These are phyloP conservation scores for Neuroscelio doddi DNA, from an alignment of 2,888 invertebrate species.

Conservation along the genomic window DNA sequence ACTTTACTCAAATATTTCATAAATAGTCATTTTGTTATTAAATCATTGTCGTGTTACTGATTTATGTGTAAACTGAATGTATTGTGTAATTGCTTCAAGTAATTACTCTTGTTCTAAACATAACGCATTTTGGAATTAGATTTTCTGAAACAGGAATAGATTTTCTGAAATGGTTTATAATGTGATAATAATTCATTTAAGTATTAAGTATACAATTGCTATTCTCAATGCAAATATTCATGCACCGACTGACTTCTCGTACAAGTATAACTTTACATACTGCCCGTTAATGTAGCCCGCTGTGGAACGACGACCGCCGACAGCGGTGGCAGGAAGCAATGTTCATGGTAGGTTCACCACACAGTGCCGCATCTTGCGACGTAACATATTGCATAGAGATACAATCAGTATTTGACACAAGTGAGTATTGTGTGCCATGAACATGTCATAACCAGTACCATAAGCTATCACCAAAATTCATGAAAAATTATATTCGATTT, in stretches of 20 bases:
- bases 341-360: constrained; percentile 47
- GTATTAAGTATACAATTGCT: constrained; percentile 1
- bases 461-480: too few relatives aligned
- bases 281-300: constrained; percentile 37
- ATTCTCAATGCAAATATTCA: constrained; percentile 15
- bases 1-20: too few relatives aligned
- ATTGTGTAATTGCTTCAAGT: too few relatives aligned
- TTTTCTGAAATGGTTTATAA: neutral
- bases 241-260: constrained; percentile 10
- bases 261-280: constrained; percentile 9
- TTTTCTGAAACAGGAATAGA: neutral
- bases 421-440: neutral
- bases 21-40: too few relatives aligned
- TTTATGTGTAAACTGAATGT: too few relatives aligned
- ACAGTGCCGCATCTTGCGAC: constrained; percentile 48
- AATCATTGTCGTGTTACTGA: too few relatives aligned
- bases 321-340: constrained; percentile 43
- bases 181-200: constrained; percentile 9
- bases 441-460: neutral
- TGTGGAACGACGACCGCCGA: constrained; percentile 39
- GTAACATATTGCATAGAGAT: constrained; percentile 53
- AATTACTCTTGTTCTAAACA: too few relatives aligned
- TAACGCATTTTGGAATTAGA: neutral
- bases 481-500: too few relatives aligned
- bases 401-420: constrained; percentile 56